A percentile compares a stretch with the other conserved stretches of the same genome.
Evolutionary conservation across 2,113 vertebrate genomes (phyloP).

Genomic region (Ctenomys sociabilis): DNA sequence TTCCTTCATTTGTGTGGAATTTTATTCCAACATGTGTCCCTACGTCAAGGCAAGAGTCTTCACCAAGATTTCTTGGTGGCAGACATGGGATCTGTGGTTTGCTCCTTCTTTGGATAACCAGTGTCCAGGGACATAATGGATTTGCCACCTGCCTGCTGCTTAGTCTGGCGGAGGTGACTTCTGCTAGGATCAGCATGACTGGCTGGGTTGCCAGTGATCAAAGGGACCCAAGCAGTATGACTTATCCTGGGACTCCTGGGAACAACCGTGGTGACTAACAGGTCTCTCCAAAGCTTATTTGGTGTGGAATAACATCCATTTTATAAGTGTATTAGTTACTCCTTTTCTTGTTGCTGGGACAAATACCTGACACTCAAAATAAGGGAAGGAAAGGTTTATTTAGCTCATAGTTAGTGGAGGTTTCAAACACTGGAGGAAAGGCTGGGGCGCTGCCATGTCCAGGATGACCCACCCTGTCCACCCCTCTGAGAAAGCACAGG

Average conservation of each 20-base stretch:
- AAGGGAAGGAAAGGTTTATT: too few relatives aligned
- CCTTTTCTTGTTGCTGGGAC: too few relatives aligned
- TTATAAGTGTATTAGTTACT: not conserved
- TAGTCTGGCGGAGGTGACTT: not conserved
- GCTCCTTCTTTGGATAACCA: not conserved
- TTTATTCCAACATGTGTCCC: not conserved
- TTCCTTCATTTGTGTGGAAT: constrained; percentile 10
- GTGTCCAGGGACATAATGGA: not conserved
- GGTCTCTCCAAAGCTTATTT: not conserved
- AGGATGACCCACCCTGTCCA: too few relatives aligned
- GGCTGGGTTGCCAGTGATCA: not conserved
- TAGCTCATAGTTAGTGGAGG: too few relatives aligned
- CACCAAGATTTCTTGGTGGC: not conserved
- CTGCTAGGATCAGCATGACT: not conserved
- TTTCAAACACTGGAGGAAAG: too few relatives aligned
- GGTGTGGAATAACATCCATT: not conserved
- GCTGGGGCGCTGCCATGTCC: too few relatives aligned
- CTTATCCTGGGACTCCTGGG: not conserved
- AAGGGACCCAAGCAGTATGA: not conserved
- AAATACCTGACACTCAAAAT: too few relatives aligned
- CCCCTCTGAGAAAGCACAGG: too few relatives aligned
- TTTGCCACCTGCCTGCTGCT: not conserved
- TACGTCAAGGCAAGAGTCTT: not conserved
- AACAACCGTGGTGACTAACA: not conserved
- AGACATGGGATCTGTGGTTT: not conserved